Base-by-base conservation (phyloP, 2,797 vertebrate species). In the Myotis daubentonii region DNA sequence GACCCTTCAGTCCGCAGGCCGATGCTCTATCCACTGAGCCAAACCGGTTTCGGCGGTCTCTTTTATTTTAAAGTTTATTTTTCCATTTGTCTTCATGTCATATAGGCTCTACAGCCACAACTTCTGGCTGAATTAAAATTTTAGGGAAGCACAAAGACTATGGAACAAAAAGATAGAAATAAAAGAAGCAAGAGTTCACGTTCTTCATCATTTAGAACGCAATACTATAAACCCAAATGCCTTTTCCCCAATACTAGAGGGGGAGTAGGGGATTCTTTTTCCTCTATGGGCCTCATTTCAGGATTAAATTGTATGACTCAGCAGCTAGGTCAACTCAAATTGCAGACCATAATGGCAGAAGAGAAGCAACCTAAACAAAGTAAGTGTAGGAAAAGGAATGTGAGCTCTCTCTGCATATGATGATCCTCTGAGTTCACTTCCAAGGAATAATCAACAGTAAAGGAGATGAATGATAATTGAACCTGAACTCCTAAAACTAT, bases 31-130 rank as follows among this genome's bases (percentile, higher is more conserved):
- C n/a, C n/a, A n/a, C n/a, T n/a, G n/a, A n/a, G n/a, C n/a, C n/a
- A n/a, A n/a, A n/a, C n/a, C n/a, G n/a, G n/a, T n/a, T n/a, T n/a
- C n/a, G n/a, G n/a, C n/a, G 8, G 17, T n/a, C n/a, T 66, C 8
- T 33, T 95, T 95, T 53, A 80, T 89, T 96, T 91, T 78, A 36
- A 94, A 89, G 33, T 75, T 70, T 96, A n/a, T 66, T 4, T 93
- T 89, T 70, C 90, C 20, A 53, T 57, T 79, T 85, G 68, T 60
- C 44, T 81, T 86, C 68, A 62, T 41, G 38, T 76, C 62, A 83
- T n/a, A 75, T 6, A 23, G 36, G 62, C 15, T 33, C 53, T 28
- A 38, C 5, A 89, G 70, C 33, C 60, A 78, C 78, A 91, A 38
- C 36, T 81, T 94, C 22, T 12, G 1, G 33, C 33, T 89, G 49